phyloP scores from a whole-genome alignment of 2,113 vertebrate species.

The Bungarus multicinctus region DNA sequence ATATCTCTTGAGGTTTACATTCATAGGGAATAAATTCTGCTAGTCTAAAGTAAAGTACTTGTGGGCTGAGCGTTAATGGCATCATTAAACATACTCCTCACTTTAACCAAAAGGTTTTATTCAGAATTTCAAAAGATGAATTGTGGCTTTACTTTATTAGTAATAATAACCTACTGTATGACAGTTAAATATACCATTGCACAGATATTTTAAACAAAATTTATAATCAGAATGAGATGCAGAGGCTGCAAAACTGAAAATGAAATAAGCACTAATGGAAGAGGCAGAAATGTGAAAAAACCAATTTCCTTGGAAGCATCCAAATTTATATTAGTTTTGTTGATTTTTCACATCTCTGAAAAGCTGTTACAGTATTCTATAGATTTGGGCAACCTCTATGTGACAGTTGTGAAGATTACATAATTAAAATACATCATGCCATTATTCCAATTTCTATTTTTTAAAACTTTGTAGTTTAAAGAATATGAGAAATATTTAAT shows the following conservation, averaged over 20 bases:
- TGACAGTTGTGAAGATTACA: not conserved
- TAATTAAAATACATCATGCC: not conserved
- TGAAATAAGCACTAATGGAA: not conserved
- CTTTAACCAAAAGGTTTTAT: not conserved
- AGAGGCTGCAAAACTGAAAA: not conserved
- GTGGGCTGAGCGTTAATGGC: not conserved
- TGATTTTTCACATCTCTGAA: not conserved
- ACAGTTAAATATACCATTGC: not conserved
- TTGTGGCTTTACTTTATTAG: not conserved
- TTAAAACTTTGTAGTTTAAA: conserved; percentile 18
- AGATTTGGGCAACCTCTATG: not conserved
- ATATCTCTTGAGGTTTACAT: not conserved
- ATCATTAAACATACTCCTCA: not conserved
- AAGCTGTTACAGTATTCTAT: not conserved
- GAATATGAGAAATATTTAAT: conserved; percentile 35
- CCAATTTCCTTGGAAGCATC: not conserved
- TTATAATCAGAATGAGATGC: not conserved
- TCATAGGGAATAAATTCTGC: not conserved
- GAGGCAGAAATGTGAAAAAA: not conserved
- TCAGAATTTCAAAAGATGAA: not conserved
- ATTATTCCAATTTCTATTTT: not conserved
- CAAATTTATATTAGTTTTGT: not conserved
- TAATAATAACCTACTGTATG: not conserved
- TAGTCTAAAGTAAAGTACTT: not conserved
- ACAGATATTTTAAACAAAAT: not conserved